Evolutionary conservation across 2,113 vertebrate genomes (phyloP).

Genomic region (Cyprinodon tularosa): DNA sequence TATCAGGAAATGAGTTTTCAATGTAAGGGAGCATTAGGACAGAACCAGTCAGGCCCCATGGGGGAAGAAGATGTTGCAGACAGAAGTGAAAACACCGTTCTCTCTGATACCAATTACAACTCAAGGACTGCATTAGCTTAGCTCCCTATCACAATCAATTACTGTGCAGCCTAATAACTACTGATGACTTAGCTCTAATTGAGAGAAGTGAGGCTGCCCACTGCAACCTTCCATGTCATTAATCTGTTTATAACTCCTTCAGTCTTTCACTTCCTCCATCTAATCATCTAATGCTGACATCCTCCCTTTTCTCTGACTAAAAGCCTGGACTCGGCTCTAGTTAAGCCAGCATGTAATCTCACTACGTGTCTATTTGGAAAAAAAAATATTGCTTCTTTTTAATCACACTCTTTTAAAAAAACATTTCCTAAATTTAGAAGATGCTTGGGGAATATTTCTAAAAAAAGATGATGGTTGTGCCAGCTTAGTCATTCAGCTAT

Average conservation of each 20-base stretch:
- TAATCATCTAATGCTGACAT: conserved; percentile 18
- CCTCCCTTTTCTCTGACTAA: conserved; percentile 1
- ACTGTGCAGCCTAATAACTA: conserved; percentile 63
- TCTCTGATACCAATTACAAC: conserved; percentile 73
- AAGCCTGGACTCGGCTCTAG: conserved; percentile 1
- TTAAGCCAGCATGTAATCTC: neutral
- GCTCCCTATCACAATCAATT: conserved; percentile 76
- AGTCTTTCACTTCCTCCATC: conserved; percentile 41
- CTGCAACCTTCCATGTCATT: conserved; percentile 65
- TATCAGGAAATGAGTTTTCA: conserved; percentile 22
- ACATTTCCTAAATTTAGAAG: too few species aligned
- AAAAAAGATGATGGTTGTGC: too few species aligned
- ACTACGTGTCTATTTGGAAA: neutral
- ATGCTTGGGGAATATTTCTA: too few species aligned
- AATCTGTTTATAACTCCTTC: conserved; percentile 74
- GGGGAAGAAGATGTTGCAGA: conserved; percentile 11
- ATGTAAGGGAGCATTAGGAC: conserved; percentile 4
- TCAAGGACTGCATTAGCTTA: conserved; percentile 67
- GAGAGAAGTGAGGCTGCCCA: conserved; percentile 63
- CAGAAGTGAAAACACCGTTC: conserved; percentile 31
- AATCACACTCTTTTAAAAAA: too few species aligned
- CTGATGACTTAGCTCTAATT: conserved; percentile 77
- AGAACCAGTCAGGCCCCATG: conserved; percentile 21
- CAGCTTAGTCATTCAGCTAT: too few species aligned
- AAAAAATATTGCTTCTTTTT: neutral